Conservation (phyloP, 2,888 invertebrate genomes). For the Nemurella pictetii region DNA sequence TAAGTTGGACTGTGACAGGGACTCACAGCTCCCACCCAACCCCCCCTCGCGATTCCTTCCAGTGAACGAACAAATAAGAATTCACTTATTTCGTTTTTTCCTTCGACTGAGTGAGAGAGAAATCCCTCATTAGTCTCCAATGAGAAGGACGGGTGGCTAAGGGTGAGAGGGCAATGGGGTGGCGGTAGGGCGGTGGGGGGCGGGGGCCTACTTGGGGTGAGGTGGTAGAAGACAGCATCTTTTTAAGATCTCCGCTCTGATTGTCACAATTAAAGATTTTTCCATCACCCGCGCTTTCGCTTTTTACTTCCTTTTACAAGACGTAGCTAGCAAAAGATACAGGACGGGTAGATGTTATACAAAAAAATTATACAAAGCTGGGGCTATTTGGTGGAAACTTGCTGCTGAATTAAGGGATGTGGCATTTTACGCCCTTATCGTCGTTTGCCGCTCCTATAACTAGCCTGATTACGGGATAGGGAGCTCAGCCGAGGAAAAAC, state of each 20-base stretch:
- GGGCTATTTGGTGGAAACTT: constrained; percentile 15
- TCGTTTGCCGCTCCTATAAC: constrained; percentile 13
- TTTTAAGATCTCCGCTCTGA: constrained; percentile 35
- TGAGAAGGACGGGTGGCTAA: constrained; percentile 23
- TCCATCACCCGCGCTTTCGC: constrained; percentile 37
- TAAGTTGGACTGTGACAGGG: constrained; percentile 5
- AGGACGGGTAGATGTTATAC: constrained; percentile 9
- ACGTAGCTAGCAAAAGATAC: constrained; percentile 13
- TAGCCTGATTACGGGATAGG: constrained; percentile 17
- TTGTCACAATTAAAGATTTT: constrained; percentile 42
- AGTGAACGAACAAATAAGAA: constrained; percentile 25
- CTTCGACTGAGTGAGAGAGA: constrained; percentile 25
- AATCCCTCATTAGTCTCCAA: constrained; percentile 41
- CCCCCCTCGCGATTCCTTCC: neutral
- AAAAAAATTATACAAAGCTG: constrained; percentile 25
- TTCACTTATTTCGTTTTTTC: constrained; percentile 17
- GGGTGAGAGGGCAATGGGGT: neutral
- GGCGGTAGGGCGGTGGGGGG: neutral
- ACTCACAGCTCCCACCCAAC: neutral
- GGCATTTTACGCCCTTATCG: constrained; percentile 22
- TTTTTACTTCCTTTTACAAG: constrained; percentile 23
- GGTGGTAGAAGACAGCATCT: constrained; percentile 15
- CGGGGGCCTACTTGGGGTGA: neutral
- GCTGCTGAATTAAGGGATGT: constrained; percentile 30
- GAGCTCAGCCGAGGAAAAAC: neutral